Percentiles rank a stretch among this genome's conserved stretches.
These are phyloP conservation scores for Mystacornis crossleyi DNA, from an alignment of 2,113 vertebrate genomes.

Conservation along the genomic window DNA sequence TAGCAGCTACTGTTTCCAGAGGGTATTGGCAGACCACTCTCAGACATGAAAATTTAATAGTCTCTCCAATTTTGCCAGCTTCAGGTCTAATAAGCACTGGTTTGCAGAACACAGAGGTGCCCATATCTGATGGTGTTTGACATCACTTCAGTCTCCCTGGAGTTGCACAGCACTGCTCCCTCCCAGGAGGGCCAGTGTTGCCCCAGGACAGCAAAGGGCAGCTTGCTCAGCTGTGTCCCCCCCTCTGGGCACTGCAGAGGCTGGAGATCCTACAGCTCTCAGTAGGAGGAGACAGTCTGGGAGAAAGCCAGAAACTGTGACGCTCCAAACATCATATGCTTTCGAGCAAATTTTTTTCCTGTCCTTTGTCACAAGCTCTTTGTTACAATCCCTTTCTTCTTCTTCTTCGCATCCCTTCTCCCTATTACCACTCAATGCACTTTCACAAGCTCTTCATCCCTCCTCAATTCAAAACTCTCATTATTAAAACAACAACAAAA, in stretches of 20 bases:
- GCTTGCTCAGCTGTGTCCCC: neutral
- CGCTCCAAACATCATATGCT: neutral
- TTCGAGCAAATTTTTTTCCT: neutral
- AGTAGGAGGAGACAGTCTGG: neutral
- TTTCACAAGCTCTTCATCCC: neutral
- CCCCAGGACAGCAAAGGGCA: neutral
- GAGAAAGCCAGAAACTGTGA: neutral
- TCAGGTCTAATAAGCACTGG: neutral
- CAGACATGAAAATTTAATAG: neutral
- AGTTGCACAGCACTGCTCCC: neutral
- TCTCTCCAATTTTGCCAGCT: neutral
- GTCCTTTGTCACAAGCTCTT: neutral
- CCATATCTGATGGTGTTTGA: neutral
- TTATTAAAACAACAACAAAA: neutral
- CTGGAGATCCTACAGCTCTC: neutral
- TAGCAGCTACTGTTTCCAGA: neutral
- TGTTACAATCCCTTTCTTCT: neutral
- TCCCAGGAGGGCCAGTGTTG: accelerated
- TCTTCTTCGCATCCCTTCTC: neutral
- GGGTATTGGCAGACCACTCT: neutral
- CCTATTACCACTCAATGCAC: neutral
- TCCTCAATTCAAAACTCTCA: neutral
- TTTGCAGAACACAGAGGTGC: neutral
- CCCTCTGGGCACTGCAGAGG: neutral
- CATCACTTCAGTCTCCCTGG: accelerated